phyloP scores from a whole-genome alignment of 2,797 vertebrate genomes.

The Sparidentex hasta region DNA sequence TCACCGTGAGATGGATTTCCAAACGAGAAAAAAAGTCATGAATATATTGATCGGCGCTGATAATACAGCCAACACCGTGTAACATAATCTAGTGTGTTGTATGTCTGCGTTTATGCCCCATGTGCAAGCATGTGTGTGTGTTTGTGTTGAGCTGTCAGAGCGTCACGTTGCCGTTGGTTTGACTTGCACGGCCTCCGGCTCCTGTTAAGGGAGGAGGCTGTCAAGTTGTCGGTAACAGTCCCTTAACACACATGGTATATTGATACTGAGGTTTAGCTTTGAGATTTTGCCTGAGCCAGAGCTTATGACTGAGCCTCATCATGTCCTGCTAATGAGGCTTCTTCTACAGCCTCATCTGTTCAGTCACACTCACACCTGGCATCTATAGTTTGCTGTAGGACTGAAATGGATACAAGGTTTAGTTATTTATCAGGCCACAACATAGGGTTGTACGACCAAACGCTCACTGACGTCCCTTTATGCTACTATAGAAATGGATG shows the following conservation, averaged over 20 bases:
- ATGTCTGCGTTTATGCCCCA: constrained; percentile 47
- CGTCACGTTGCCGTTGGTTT: constrained; percentile 50
- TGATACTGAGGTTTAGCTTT: constrained; percentile 64
- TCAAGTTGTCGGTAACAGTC: constrained; percentile 60
- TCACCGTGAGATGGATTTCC: constrained; percentile 73
- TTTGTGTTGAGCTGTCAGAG: constrained; percentile 48
- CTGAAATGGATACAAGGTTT: no score
- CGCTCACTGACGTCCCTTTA: no score
- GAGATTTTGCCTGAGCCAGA: constrained; percentile 61
- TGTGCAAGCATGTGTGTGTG: constrained; percentile 39
- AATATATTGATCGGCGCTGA: constrained; percentile 75
- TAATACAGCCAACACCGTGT: constrained; percentile 61
- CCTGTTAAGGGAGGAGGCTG: constrained; percentile 26
- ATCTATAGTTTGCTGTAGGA: constrained; percentile 21
- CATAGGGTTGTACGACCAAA: no score
- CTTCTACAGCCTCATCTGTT: constrained; percentile 33
- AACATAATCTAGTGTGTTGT: constrained; percentile 67
- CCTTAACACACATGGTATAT: constrained; percentile 66
- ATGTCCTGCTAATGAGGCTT: constrained; percentile 64
- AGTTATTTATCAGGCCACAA: no score
- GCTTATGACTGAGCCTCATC: constrained; percentile 55
- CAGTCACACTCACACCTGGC: constrained; percentile 26
- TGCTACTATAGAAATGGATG: no score
- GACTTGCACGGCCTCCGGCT: constrained; percentile 32
- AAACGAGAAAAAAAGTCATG: constrained; percentile 69